phyloP scores from a whole-genome alignment of 2,797 vertebrate genomes.

The Carcharodon carcharias region DNA sequence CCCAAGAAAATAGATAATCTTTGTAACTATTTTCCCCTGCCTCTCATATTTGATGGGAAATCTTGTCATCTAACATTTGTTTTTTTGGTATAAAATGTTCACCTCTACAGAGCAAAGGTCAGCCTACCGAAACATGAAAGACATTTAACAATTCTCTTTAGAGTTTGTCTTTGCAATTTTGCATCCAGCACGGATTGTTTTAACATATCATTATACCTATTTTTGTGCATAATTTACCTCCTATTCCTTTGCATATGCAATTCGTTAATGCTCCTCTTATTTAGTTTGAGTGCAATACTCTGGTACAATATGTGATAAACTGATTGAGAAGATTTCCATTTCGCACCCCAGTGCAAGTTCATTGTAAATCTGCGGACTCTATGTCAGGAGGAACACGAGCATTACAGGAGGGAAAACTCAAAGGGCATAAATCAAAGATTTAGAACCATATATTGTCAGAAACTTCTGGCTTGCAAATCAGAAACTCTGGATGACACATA shows the following conservation, averaged over 20 bases:
- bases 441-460: conserved; percentile 28
- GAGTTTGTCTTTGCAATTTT: background rate
- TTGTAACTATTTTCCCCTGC: background rate
- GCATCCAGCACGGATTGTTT: background rate
- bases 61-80: background rate
- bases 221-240: background rate
- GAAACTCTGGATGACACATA: conserved; percentile 26
- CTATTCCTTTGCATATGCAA: background rate
- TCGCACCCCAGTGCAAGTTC: background rate
- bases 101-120: background rate
- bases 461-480: conserved; percentile 13
- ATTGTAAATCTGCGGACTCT: background rate
- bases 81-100: background rate
- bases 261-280: background rate
- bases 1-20: background rate
- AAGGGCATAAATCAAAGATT: conserved; percentile 25
- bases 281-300: background rate
- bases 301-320: background rate
- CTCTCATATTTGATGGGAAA: background rate
- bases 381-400: background rate
- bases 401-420: conserved; percentile 6
- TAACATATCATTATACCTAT: conserved; percentile 4
- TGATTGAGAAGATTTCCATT: background rate
- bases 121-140: background rate
- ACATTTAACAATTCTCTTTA: background rate